Evolutionary conservation across 2,113 vertebrate species (phyloP).

Genomic region (Bolborhynchus lineola): DNA sequence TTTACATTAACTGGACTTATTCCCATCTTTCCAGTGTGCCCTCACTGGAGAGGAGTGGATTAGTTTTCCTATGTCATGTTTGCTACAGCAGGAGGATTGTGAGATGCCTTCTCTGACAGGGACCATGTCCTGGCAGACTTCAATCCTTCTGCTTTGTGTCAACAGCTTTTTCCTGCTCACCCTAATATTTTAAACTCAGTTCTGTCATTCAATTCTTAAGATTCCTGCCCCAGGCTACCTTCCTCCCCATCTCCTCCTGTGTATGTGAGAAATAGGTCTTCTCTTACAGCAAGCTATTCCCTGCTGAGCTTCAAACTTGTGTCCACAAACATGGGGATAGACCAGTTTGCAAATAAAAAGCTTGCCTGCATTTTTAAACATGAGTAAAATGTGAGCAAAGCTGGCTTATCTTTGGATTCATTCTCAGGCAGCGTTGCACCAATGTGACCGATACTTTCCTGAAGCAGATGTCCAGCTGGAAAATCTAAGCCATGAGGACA

Average conservation of each 20-base stretch:
- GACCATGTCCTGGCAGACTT: not conserved
- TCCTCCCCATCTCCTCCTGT: not conserved
- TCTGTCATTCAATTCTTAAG: not conserved
- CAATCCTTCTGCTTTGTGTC: not conserved
- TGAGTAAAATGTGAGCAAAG: not conserved
- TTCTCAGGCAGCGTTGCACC: not conserved
- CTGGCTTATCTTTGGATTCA: not conserved
- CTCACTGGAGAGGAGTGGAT: not conserved
- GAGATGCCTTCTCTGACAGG: not conserved
- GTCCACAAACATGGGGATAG: not conserved
- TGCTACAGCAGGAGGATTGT: not conserved
- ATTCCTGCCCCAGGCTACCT: not conserved
- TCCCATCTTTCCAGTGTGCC: not conserved
- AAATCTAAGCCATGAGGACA: not conserved
- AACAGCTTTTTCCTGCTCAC: not conserved
- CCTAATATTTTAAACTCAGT: not conserved
- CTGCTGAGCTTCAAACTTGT: not conserved
- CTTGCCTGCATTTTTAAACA: not conserved
- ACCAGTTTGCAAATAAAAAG: not conserved
- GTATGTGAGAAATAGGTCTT: not conserved
- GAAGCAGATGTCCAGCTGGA: conserved; percentile 9
- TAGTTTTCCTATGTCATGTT: not conserved
- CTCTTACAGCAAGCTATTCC: not conserved
- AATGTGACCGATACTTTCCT: not conserved
- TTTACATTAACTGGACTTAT: not conserved